These are phyloP conservation scores for Lasius fuliginosus DNA, from an alignment of 2,888 invertebrate genomes.

Conservation along the genomic window DNA sequence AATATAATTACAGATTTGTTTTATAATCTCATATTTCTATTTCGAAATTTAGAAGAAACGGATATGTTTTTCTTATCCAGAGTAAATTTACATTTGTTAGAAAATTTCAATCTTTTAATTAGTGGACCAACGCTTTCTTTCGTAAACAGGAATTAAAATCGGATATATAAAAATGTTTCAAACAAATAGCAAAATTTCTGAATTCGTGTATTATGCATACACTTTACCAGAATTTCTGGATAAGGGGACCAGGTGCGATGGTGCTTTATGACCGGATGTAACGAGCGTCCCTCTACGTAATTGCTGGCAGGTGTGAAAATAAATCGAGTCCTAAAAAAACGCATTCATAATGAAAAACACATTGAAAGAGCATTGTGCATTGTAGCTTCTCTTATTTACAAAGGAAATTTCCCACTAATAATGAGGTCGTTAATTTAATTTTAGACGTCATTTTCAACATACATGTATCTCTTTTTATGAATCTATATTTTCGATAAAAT, in stretches of 20 bases:
- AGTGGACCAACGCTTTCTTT: background rate
- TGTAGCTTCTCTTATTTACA: background rate
- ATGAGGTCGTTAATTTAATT: background rate
- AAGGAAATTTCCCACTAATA: background rate
- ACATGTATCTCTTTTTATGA: background rate
- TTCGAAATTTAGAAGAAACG: background rate
- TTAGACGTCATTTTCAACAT: background rate
- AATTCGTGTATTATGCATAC: conserved; percentile 12
- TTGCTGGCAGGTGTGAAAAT: conserved; percentile 69
- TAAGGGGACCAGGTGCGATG: conserved; percentile 60
- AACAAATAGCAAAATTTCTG: conserved; percentile 10
- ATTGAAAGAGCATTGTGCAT: background rate
- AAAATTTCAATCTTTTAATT: conserved; percentile 1
- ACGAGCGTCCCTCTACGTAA: conserved; percentile 59
- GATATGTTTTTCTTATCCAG: background rate
- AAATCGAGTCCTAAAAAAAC: conserved; percentile 43
- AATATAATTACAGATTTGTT: background rate
- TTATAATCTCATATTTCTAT: background rate
- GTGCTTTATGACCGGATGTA: conserved; percentile 66
- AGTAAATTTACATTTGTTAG: background rate
- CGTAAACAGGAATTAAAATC: background rate
- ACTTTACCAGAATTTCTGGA: conserved; percentile 53
- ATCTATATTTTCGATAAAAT: background rate
- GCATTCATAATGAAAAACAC: conserved; percentile 2
- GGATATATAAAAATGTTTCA: background rate